phyloP scores from a whole-genome alignment of 2,888 invertebrate genomes.

The Dicyrtoma fusca region DNA sequence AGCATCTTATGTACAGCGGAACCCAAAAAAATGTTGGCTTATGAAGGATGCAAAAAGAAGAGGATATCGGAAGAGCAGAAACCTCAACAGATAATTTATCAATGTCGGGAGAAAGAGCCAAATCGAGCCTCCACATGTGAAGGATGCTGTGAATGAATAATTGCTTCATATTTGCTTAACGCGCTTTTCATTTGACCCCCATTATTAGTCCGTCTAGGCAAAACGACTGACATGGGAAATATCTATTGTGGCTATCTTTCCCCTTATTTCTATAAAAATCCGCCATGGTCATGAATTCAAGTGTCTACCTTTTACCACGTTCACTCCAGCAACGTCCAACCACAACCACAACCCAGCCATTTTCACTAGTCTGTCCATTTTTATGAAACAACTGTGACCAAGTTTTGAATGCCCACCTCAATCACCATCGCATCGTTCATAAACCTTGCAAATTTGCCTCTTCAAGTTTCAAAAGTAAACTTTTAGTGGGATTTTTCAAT shows the following conservation, averaged over 20 bases:
- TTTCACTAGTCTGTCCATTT: no score
- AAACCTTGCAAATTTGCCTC: no score
- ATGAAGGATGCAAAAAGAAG: conserved; percentile 26
- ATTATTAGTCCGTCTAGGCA: background rate
- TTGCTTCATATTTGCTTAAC: conserved; percentile 51
- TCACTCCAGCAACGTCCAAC: no score
- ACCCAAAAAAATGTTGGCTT: conserved; percentile 24
- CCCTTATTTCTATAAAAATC: no score
- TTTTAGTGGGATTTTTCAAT: no score
- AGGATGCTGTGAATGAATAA: conserved; percentile 50
- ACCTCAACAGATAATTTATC: conserved; percentile 52
- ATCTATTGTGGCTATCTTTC: background rate
- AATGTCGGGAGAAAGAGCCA: conserved; percentile 42
- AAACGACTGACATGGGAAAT: background rate
- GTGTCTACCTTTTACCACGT: no score
- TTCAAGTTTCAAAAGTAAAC: no score
- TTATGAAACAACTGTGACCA: no score
- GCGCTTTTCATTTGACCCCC: conserved; percentile 44
- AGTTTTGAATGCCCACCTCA: no score
- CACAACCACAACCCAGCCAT: no score
- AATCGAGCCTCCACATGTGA: conserved; percentile 32
- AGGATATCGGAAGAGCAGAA: conserved; percentile 29
- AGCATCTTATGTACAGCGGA: conserved; percentile 7
- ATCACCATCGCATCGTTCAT: no score
- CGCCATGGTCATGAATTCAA: no score